Base-by-base conservation (phyloP, 2,888 invertebrate species). In the Zygothrica quintamaculata region DNA sequence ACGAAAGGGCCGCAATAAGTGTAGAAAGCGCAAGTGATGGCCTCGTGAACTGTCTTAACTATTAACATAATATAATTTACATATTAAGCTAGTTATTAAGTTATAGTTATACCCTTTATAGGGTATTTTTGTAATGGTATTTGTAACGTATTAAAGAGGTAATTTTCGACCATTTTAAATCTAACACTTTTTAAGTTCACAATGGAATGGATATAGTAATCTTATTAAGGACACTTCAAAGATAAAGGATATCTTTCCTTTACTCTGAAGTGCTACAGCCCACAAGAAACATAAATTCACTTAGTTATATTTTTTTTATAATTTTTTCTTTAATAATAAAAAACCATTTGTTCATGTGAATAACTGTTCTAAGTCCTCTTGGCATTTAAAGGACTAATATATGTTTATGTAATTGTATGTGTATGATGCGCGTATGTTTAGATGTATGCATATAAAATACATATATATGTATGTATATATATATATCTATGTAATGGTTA, bases 1-100 rank as follows among this genome's bases (percentile, higher is more conserved):
- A 55, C 87, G 91, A 51, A 91, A 91, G 58, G 91, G 91, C 0
- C 88, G 91, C 29, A 91, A 91, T 69, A 91, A 91, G 73, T 91
- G 91, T 68, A 89, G 90, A 51, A 91, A 91, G 56, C 87, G 91
- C 26, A 91, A 91, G 73, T 91, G 82, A 74, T 47, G 29, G 1
- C 8, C 25, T 2, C 7, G 9, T 29, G 7, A 12, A 12, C 5
- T 3, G 12, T 12, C 1, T 12, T 8, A 1, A 12, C 34, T 12
- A 12, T 13, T 6, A 12, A 11, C 7, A 12, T 33, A 33, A 33
- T 12, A 12, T 34, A 13, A 3, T 34, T 34, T 12, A n/a, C n/a
- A n/a, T n/a, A n/a, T n/a, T n/a, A n/a, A 34, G 34, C 13, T 34
- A 34, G 11, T 9, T 34, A 34, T 13, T 11, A 31, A 9, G n/a